A percentile compares a stretch with the other conserved stretches of the same genome.
Evolutionary conservation across 1,140 invertebrate species (phyloP).

Genomic region (Macrobrachium nipponense): DNA sequence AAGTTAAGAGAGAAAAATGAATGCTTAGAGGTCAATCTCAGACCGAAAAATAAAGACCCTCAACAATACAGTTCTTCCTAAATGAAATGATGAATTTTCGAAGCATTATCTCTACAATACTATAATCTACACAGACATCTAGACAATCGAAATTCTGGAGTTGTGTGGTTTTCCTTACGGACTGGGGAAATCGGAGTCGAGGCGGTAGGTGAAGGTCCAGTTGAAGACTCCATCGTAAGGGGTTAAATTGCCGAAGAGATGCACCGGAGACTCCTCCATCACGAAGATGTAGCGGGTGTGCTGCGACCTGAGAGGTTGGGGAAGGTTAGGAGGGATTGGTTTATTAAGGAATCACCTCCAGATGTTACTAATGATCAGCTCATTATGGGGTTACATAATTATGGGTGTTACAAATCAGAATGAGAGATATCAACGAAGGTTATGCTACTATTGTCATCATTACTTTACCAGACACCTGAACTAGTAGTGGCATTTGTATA

Average conservation of each 20-base stretch:
- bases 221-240: conserved; percentile 6
- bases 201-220: conserved; percentile 5
- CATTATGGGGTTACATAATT: background rate
- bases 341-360: background rate
- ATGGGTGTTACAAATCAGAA: background rate
- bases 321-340: background rate
- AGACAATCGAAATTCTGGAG: too few species aligned
- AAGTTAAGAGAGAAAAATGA: too few species aligned
- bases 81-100: too few species aligned
- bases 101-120: too few species aligned
- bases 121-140: too few species aligned
- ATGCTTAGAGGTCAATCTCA: too few species aligned
- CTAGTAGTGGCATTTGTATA: too few species aligned
- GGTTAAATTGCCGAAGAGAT: background rate
- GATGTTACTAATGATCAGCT: background rate
- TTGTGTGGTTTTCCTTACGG: background rate
- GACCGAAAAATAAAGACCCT: too few species aligned
- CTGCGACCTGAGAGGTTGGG: background rate
- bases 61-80: too few species aligned
- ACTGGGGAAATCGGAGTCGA: conserved; percentile 2
- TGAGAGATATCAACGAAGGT: too few species aligned
- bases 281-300: background rate
- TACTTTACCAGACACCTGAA: too few species aligned
- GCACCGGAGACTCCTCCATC: background rate
- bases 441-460: too few species aligned